phyloP scores from a whole-genome alignment of 2,113 vertebrate genomes.

The Thinocorus orbignyianus region DNA sequence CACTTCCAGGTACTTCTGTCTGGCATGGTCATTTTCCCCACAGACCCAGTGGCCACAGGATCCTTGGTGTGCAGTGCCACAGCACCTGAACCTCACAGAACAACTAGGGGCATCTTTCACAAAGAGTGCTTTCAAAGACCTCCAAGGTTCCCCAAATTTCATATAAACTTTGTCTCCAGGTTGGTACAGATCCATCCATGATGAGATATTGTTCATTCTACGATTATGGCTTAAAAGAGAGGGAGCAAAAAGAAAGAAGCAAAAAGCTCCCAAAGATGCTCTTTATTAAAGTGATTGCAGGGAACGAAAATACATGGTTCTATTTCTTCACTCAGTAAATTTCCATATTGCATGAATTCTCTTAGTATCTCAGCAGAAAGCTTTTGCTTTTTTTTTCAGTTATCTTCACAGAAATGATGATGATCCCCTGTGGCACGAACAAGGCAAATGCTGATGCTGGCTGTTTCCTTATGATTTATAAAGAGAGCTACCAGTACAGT shows the following conservation, averaged over 20 bases:
- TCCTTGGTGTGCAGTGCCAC: background rate
- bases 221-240: background rate
- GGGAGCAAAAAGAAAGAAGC: background rate
- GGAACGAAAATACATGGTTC: background rate
- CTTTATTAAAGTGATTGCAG: constrained; percentile 24
- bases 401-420: constrained; percentile 27
- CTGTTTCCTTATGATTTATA: constrained; percentile 50
- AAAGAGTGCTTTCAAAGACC: background rate
- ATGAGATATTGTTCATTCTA: constrained; percentile 25
- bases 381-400: constrained; percentile 5
- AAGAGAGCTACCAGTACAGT: constrained; percentile 17
- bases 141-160: background rate
- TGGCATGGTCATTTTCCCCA: background rate
- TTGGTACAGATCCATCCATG: background rate
- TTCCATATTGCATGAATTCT: constrained; percentile 41
- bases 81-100: background rate
- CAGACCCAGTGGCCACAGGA: background rate
- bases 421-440: constrained; percentile 49
- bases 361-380: constrained; percentile 35
- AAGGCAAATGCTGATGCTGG: constrained; percentile 55
- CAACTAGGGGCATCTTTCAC: background rate
- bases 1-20: background rate
- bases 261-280: background rate
- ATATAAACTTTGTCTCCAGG: background rate
- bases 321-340: constrained; percentile 42